phyloP scores from a whole-genome alignment of 2,797 vertebrate species.

The Platalea minor region DNA sequence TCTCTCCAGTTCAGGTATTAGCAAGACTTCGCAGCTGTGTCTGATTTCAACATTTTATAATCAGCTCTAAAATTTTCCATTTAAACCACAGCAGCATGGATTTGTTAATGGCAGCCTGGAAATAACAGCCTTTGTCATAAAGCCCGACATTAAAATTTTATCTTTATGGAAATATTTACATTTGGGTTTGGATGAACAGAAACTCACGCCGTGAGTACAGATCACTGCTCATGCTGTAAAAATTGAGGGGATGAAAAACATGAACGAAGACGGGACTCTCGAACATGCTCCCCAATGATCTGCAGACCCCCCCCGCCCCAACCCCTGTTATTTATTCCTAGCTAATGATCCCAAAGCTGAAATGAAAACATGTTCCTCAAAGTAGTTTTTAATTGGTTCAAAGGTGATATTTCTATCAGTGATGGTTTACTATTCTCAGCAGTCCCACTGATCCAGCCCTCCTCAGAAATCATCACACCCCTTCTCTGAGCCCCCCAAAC shows the following conservation, averaged over 20 bases:
- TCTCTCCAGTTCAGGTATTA: neutral
- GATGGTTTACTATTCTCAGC: neutral
- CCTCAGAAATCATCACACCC: neutral
- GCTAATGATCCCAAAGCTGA: neutral
- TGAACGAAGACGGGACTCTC: neutral
- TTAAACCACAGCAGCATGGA: neutral
- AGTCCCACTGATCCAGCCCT: neutral
- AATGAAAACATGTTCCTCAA: neutral
- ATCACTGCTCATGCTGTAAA: neutral
- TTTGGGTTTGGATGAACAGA: conserved; percentile 22
- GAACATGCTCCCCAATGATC: neutral
- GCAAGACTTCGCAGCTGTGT: neutral
- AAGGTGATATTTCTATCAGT: neutral
- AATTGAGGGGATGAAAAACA: neutral
- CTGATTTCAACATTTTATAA: conserved; percentile 3
- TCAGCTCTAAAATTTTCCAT: conserved; percentile 5
- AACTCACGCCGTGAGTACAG: neutral
- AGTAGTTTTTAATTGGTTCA: neutral
- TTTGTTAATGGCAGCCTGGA: conserved; percentile 18
- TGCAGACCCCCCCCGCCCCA: neutral
- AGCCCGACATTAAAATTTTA: conserved; percentile 33
- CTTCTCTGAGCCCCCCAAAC: neutral
- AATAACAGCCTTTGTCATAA: conserved; percentile 14
- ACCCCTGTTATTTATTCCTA: neutral
- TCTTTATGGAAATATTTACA: conserved; percentile 42